Base-by-base conservation (phyloP, 2,113 vertebrate genomes). In the Origma solitaria region DNA sequence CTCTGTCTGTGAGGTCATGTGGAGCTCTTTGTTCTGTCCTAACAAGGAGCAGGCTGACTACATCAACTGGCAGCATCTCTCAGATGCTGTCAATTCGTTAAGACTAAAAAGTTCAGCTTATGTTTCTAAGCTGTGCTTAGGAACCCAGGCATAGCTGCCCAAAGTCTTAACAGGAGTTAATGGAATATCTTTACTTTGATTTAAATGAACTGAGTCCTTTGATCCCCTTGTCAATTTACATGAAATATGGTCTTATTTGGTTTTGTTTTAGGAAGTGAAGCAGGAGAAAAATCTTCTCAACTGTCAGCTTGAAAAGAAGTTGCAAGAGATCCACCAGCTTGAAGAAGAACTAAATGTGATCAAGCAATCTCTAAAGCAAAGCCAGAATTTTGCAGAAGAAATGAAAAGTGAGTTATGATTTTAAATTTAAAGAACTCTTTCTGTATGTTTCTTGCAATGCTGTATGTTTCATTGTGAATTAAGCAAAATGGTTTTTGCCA, bases 261-360 rank as follows among this genome's bases (percentile, higher is more conserved):
- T 42, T 77, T 79, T 95, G 22, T 47, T 92, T 57, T 92, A 99
- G 99, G 98, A 98, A 95, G 64, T 97, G 47, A 98, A 98, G 83
- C 97, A 96, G 89, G 98, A 99, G 70, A 98, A 98, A 91, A 97
- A 96, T 51, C 79, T 96, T 50, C 78, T 98, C 18, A 88, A 90
- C 37, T 97, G 95, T 66, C 98, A 99, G 64, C 94, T 98, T 85
- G 97, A 99, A 88, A 98, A 99, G 89, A 98, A 97, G 82, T 84
- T 40, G 38, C 97, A 94, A 91, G 97, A 97, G 62, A 89, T 98
- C 65, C 95, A 82, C 95, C 97, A 98, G 60, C 95, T 99, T 82
- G 98, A 99, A 93, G 98, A 98, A 23, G 98, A 99, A 75, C 97
- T 98, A 50, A 97, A 94, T 92, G 96, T 31, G 7, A 76, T 84